phyloP scores from a whole-genome alignment of 2,797 vertebrate genomes.

The Gymnoscopelus microlampas region DNA sequence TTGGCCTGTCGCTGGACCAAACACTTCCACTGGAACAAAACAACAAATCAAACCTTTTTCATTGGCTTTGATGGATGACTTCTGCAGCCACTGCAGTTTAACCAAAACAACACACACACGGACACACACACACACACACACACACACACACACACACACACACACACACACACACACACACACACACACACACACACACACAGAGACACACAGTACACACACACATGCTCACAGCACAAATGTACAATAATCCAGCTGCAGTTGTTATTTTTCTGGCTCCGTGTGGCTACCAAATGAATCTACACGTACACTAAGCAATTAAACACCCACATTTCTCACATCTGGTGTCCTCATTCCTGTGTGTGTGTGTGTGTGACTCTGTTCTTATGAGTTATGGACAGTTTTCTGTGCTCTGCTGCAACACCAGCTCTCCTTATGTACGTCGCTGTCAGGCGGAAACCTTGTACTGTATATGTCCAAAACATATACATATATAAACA shows the following conservation, averaged over 20 bases:
- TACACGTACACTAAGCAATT: slow-evolving; percentile 67
- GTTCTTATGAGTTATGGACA: slow-evolving; percentile 48
- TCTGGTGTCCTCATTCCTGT: slow-evolving; percentile 64
- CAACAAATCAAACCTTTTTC: slow-evolving; percentile 38
- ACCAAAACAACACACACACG: not conserved
- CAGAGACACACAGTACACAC: not conserved
- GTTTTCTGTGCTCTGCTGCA: slow-evolving; percentile 39
- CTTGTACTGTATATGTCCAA: too few relatives aligned
- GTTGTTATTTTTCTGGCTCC: slow-evolving; percentile 52
- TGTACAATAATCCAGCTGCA: slow-evolving; percentile 51
- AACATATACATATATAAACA: too few relatives aligned
- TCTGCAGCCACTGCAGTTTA: slow-evolving; percentile 67
- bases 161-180: slow-evolving; percentile 31
- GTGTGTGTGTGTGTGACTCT: slow-evolving; percentile 54
- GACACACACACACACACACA: not conserved
- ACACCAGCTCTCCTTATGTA: not conserved
- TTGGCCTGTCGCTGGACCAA: not conserved
- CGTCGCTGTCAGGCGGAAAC: not conserved
- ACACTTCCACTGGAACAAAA: slow-evolving; percentile 37
- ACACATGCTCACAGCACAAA: slow-evolving; percentile 5
- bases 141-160: slow-evolving; percentile 1
- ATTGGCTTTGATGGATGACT: slow-evolving; percentile 75
- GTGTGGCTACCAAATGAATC: slow-evolving; percentile 69
- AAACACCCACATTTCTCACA: slow-evolving; percentile 71
- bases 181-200: slow-evolving; percentile 12